Percentiles rank a stretch among this genome's conserved stretches.
These are phyloP conservation scores for Cuculus canorus DNA, from an alignment of 2,797 vertebrate genomes.

Conservation along the genomic window DNA sequence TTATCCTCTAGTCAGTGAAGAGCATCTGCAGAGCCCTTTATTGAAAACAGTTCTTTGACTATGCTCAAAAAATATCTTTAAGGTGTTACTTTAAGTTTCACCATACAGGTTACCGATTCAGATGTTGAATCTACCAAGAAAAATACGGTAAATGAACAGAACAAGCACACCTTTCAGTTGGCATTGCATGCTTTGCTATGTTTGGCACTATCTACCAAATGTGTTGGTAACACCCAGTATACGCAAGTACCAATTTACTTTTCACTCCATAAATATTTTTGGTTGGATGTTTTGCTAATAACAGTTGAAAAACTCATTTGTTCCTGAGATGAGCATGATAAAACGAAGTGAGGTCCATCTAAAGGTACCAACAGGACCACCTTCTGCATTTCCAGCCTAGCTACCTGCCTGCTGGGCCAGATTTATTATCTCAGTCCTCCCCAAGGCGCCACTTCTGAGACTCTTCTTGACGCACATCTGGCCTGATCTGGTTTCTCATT, in stretches of 20 bases:
- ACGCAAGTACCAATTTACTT: constrained; percentile 54
- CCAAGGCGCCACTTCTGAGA: constrained; percentile 96
- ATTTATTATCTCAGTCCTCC: constrained; percentile 79
- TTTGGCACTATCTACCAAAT: constrained; percentile 67
- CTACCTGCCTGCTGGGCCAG: background rate
- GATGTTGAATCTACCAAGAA: constrained; percentile 14
- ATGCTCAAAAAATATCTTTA: background rate
- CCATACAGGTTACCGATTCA: background rate
- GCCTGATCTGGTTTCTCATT: constrained; percentile 98
- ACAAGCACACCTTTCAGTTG: constrained; percentile 49
- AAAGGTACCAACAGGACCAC: background rate
- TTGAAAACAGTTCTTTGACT: background rate
- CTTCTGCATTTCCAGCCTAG: background rate
- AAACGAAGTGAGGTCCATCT: constrained; percentile 38
- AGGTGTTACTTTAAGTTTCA: background rate
- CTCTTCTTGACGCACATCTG: constrained; percentile 95
- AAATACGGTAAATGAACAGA: constrained; percentile 35
- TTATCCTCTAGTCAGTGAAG: constrained; percentile 32
- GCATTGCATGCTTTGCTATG: constrained; percentile 55
- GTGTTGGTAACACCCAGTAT: constrained; percentile 12
- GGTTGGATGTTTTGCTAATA: constrained; percentile 61
- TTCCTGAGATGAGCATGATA: constrained; percentile 77
- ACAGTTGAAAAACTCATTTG: constrained; percentile 57
- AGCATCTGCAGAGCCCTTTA: constrained; percentile 7
- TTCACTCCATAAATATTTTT: constrained; percentile 59